phyloP scores from a whole-genome alignment of 2,797 vertebrate genomes.

The Octomys mimax region DNA sequence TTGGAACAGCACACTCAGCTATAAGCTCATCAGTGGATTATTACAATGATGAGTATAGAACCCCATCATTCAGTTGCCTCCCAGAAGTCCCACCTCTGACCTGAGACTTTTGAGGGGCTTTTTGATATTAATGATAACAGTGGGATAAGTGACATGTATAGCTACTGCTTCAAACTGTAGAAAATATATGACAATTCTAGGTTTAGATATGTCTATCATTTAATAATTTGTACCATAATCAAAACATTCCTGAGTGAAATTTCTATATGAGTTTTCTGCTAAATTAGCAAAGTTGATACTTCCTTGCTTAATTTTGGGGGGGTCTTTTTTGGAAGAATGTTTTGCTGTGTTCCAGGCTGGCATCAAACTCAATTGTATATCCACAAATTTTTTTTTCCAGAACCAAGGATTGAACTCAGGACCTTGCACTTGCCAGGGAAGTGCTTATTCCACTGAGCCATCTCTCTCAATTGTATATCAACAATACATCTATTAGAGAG shows the following conservation, averaged over 20 bases:
- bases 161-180: conserved; percentile 34
- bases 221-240: neutral
- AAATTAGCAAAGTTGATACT: conserved; percentile 14
- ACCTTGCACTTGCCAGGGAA: too few relatives aligned
- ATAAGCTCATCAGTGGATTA: neutral
- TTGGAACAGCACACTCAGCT: neutral
- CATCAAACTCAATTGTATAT: neutral
- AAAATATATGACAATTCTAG: neutral
- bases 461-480: neutral
- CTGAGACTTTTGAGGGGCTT: neutral
- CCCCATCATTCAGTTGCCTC: neutral
- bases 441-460: too few relatives aligned
- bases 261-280: neutral
- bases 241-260: neutral
- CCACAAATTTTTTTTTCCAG: neutral
- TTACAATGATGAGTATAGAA: neutral
- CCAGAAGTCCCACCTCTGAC: neutral
- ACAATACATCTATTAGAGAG: neutral
- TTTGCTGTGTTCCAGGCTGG: neutral
- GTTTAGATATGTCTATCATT: neutral
- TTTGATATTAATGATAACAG: neutral
- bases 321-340: neutral
- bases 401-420: too few relatives aligned
- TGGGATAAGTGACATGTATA: neutral
- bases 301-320: neutral